Evolutionary conservation across 2,113 vertebrate genomes (phyloP).

Genomic region (Phyllopteryx taeniolatus): DNA sequence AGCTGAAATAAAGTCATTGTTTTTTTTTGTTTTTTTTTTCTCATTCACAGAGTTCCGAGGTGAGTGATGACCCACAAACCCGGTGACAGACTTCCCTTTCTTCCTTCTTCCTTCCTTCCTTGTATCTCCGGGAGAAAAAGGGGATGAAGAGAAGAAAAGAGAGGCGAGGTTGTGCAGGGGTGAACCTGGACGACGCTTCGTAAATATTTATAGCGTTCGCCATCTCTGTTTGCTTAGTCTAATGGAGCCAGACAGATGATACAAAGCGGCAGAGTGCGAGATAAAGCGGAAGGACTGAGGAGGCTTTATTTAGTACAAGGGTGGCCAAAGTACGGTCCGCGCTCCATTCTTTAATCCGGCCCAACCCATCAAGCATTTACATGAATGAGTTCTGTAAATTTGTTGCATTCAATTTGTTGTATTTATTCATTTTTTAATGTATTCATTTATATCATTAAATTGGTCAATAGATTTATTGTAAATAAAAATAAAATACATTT

Average conservation of each 20-base stretch:
- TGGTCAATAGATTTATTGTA: too few relatives aligned
- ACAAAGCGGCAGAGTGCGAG: conserved; percentile 38
- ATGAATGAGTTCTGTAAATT: too few relatives aligned
- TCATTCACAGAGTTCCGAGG: conserved; percentile 52
- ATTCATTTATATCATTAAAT: too few relatives aligned
- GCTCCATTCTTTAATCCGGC: too few relatives aligned
- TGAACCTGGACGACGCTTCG: conserved; percentile 39
- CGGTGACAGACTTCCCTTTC: conserved; percentile 18
- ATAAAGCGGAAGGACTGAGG: conserved; percentile 16
- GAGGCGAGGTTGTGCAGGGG: conserved; percentile 11
- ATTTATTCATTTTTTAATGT: too few relatives aligned
- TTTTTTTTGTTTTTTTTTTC: not conserved
- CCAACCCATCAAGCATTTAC: too few relatives aligned
- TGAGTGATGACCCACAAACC: conserved; percentile 46
- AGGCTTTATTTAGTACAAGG: too few relatives aligned
- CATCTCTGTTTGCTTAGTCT: conserved; percentile 65
- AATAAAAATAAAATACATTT: too few relatives aligned
- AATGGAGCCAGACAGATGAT: conserved; percentile 42
- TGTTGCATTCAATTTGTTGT: too few relatives aligned
- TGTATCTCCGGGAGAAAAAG: conserved; percentile 37
- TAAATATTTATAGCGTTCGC: conserved; percentile 67
- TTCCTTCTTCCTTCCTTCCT: conserved; percentile 41
- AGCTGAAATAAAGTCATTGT: not conserved
- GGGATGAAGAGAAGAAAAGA: conserved; percentile 31
- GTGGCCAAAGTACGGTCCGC: too few relatives aligned